A percentile compares a stretch with the other conserved stretches of the same genome.
phyloP scores from a whole-genome alignment of 2,888 invertebrate genomes.

The Keiferia lycopersicella region DNA sequence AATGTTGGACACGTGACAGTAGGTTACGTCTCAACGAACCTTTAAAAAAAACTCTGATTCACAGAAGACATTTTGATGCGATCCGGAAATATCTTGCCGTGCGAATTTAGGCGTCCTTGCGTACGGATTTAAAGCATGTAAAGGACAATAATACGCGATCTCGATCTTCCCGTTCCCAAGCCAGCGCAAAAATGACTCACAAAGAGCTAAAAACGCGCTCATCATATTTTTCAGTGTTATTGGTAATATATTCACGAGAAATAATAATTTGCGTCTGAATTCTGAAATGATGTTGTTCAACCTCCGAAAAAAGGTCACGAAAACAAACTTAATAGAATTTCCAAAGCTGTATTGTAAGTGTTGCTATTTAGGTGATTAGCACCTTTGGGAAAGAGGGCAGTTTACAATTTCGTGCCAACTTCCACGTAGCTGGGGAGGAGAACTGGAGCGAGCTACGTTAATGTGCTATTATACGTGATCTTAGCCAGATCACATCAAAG shows the following conservation, averaged over 20 bases:
- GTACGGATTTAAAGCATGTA: constrained; percentile 63
- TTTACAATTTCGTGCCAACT: constrained; percentile 80
- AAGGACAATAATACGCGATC: constrained; percentile 68
- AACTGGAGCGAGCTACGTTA: constrained; percentile 75
- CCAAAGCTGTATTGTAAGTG: constrained; percentile 37
- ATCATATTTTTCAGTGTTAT: constrained; percentile 28
- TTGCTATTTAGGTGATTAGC: constrained; percentile 60
- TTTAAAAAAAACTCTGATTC: constrained; percentile 73
- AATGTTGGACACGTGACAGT: constrained; percentile 62
- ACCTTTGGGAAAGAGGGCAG: constrained; percentile 76
- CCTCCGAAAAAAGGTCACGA: constrained; percentile 27
- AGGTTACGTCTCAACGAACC: constrained; percentile 62
- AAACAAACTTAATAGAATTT: constrained; percentile 19
- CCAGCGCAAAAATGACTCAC: constrained; percentile 56
- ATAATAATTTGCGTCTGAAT: constrained; percentile 11
- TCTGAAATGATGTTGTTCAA: constrained; percentile 26
- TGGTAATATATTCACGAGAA: constrained; percentile 28
- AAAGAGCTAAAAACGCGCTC: constrained; percentile 34
- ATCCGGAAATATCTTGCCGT: constrained; percentile 71
- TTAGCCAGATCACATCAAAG: constrained; percentile 78
- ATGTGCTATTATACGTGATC: constrained; percentile 69
- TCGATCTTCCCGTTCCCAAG: constrained; percentile 35
- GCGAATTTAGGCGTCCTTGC: constrained; percentile 77
- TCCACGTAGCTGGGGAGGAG: constrained; percentile 59
- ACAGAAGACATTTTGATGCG: constrained; percentile 69